Conservation (phyloP, 1,140 invertebrate species). For the Caenorhabditis inopinata region DNA sequence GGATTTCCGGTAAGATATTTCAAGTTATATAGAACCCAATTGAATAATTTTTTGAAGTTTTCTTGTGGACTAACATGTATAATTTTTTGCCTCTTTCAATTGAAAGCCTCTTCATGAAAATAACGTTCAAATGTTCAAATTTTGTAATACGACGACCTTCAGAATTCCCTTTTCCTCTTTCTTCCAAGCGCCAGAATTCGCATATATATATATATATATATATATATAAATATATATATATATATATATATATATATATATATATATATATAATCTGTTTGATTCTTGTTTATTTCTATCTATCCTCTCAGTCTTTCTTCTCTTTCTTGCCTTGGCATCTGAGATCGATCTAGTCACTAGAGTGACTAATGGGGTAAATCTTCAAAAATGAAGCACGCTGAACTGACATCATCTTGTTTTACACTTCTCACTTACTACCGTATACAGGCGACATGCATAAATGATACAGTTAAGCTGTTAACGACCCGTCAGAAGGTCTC, state of each 20-base stretch:
- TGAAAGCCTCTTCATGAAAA: slow-evolving; percentile 9
- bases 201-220: too few species aligned
- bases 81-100: background rate
- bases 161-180: slow-evolving; percentile 22
- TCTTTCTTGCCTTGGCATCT: slow-evolving; percentile 7
- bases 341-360: slow-evolving; percentile 22
- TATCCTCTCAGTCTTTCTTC: background rate
- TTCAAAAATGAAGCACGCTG: background rate
- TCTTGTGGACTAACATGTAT: too few species aligned
- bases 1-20: slow-evolving; percentile 60
- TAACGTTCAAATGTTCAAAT: slow-evolving; percentile 16
- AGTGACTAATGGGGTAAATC: background rate
- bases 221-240: too few species aligned
- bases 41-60: too few species aligned
- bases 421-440: slow-evolving; percentile 20
- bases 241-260: too few species aligned
- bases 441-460: slow-evolving; percentile 11
- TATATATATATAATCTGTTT: slow-evolving; percentile 12
- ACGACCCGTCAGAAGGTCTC: slow-evolving; percentile 21
- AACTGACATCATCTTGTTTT: slow-evolving; percentile 23
- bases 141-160: slow-evolving; percentile 1
- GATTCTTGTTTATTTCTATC: slow-evolving; percentile 1
- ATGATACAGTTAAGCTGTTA: slow-evolving; percentile 17
- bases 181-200: background rate
- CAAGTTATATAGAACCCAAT: too few species aligned